A percentile compares a stretch with the other conserved stretches of the same genome.
Conservation (phyloP, 2,113 vertebrate genomes). For the Passer domesticus region DNA sequence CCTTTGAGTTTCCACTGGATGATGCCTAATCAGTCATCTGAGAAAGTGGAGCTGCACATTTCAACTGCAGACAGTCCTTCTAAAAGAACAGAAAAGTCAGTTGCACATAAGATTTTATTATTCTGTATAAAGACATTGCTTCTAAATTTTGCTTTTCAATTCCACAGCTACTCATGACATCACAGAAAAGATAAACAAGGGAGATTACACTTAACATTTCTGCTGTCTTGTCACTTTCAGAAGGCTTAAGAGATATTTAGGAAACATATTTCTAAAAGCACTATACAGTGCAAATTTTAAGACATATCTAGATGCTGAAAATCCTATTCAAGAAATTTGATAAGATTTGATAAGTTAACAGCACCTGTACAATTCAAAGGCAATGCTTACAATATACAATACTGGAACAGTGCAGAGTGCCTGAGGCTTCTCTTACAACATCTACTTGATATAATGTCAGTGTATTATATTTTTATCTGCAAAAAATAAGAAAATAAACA, state of each 20-base stretch:
- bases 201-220: background rate
- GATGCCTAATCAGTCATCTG: background rate
- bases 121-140: background rate
- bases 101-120: background rate
- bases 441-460: background rate
- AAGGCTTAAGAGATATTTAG: background rate
- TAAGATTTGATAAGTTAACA: background rate
- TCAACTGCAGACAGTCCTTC: background rate
- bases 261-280: background rate
- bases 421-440: background rate
- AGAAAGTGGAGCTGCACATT: background rate
- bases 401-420: background rate
- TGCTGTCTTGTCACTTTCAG: background rate
- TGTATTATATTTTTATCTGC: background rate
- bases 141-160: background rate
- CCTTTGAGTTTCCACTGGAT: background rate
- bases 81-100: background rate
- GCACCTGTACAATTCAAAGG: background rate
- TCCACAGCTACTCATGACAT: background rate
- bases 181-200: background rate
- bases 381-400: background rate
- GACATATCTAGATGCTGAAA: background rate
- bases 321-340: background rate
- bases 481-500: background rate
- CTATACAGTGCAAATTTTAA: background rate